These are phyloP conservation scores for Eulemur albifrons DNA, from an alignment of 2,797 vertebrate genomes.

Conservation along the genomic window DNA sequence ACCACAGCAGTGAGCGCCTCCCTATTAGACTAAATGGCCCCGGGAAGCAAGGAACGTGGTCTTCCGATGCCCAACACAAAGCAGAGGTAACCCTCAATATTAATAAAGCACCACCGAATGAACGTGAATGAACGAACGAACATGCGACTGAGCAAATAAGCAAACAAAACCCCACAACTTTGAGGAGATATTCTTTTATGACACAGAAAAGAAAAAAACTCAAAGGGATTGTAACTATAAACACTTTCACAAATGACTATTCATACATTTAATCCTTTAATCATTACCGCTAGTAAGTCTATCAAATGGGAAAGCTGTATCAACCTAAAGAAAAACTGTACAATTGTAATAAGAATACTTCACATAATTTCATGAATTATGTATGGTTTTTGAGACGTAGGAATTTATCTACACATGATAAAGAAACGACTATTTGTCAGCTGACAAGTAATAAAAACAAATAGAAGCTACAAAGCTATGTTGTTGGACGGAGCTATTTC, in stretches of 20 bases:
- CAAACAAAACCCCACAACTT: background rate
- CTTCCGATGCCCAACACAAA: background rate
- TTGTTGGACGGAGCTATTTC: background rate
- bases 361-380: background rate
- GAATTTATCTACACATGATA: background rate
- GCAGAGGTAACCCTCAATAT: background rate
- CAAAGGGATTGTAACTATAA: background rate
- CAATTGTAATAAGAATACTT: background rate
- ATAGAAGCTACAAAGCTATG: background rate
- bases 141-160: conserved; percentile 55
- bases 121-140: background rate
- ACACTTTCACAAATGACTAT: background rate
- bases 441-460: background rate
- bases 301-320: background rate
- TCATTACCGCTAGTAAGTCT: background rate
- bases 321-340: background rate
- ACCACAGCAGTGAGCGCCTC: background rate
- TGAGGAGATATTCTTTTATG: background rate
- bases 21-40: background rate
- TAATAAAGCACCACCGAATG: background rate
- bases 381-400: background rate
- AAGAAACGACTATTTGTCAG: background rate
- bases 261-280: conserved; percentile 3
- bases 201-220: background rate
- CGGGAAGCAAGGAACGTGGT: background rate